A percentile compares a stretch with the other conserved stretches of the same genome.
phyloP scores from a whole-genome alignment of 2,888 invertebrate species.

The Teinopalpus imperialis region DNA sequence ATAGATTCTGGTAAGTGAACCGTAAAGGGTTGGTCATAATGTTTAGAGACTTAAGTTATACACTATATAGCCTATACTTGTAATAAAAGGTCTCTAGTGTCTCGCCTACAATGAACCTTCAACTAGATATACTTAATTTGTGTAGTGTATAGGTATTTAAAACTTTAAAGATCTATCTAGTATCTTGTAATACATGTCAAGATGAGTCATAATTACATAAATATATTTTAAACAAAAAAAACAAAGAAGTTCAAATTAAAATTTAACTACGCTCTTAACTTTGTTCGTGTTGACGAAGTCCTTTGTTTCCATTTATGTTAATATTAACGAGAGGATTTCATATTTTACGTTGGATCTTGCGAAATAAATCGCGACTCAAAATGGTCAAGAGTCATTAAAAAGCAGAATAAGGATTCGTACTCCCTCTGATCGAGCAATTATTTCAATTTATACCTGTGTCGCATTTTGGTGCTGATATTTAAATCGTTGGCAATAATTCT shows the following conservation, averaged over 20 bases:
- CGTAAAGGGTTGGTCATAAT: too few relatives aligned
- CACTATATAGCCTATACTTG: too few relatives aligned
- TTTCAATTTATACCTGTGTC: conserved; percentile 29
- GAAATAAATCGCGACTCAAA: conserved; percentile 22
- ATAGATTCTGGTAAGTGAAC: too few relatives aligned
- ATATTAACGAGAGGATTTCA: conserved; percentile 19
- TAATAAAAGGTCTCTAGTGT: too few relatives aligned
- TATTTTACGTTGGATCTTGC: conserved; percentile 10
- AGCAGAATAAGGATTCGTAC: conserved; percentile 24
- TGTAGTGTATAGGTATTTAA: too few relatives aligned
- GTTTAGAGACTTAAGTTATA: too few relatives aligned
- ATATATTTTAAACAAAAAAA: conserved; percentile 3
- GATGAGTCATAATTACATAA: too few relatives aligned
- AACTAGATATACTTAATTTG: too few relatives aligned
- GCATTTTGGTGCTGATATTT: conserved; percentile 26
- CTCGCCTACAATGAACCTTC: too few relatives aligned
- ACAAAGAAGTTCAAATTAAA: conserved; percentile 10
- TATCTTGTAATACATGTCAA: too few relatives aligned
- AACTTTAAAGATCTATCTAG: too few relatives aligned
- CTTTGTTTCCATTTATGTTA: conserved; percentile 14
- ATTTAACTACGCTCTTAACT: conserved; percentile 8
- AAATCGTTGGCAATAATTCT: conserved; percentile 36
- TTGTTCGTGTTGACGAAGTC: neutral
- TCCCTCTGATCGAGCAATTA: conserved; percentile 29
- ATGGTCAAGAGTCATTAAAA: conserved; percentile 28